phyloP scores from a whole-genome alignment of 2,113 vertebrate species.

The Toxotes jaculatrix region DNA sequence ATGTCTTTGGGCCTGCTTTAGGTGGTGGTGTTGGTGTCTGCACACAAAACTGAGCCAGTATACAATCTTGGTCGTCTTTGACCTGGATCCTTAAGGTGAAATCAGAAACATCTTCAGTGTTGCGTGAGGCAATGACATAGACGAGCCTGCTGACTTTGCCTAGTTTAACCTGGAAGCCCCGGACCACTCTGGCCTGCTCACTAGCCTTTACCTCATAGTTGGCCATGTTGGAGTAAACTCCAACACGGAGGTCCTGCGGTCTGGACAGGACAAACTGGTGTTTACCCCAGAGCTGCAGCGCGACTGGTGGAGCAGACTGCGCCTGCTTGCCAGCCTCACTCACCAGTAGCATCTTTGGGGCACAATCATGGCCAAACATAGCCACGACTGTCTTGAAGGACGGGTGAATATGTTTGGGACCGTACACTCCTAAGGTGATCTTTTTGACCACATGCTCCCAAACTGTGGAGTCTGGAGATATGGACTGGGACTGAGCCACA shows the following conservation, averaged over 20 bases:
- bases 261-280: constrained; percentile 91
- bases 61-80: constrained; percentile 89
- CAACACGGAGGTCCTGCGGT: constrained; percentile 92
- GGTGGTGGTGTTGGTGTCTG: constrained; percentile 93
- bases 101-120: constrained; percentile 88
- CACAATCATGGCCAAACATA: constrained; percentile 94
- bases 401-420: constrained; percentile 96
- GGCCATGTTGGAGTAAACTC: constrained; percentile 95
- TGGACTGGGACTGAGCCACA: constrained; percentile 86
- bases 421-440: constrained; percentile 93
- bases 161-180: constrained; percentile 95
- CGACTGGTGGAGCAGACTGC: constrained; percentile 85
- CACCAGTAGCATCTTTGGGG: constrained; percentile 93
- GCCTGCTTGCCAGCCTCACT: constrained; percentile 89
- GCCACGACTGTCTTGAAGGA: constrained; percentile 96
- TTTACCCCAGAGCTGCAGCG: constrained; percentile 96
- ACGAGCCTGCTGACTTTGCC: constrained; percentile 93
- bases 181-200: constrained; percentile 88
- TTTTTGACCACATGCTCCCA: constrained; percentile 96
- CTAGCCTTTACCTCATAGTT: constrained; percentile 90
- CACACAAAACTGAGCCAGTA: constrained; percentile 95
- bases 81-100: constrained; percentile 94
- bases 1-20: constrained; percentile 87
- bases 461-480: constrained; percentile 88
- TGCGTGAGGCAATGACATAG: constrained; percentile 89